Conservation (phyloP, 1,140 invertebrate species). For the Helicoverpa armigera region DNA sequence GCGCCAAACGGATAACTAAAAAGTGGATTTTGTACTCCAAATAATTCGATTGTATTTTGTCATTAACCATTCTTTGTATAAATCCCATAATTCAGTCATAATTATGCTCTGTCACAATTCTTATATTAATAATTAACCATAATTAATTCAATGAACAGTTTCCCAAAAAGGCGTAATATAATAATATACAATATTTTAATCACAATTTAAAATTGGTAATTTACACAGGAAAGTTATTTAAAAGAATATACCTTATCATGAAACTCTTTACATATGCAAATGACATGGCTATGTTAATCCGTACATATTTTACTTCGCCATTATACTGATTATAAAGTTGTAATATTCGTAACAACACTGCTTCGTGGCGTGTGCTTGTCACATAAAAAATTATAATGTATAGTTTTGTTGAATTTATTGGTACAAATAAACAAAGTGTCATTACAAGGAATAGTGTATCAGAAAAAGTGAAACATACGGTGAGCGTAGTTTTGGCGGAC, state of each 20-base stretch:
- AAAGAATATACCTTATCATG: constrained; percentile 38
- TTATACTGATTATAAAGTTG: constrained; percentile 49
- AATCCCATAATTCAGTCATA: no score
- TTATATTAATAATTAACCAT: no score
- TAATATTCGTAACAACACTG: constrained; percentile 34
- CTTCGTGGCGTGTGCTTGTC: constrained; percentile 20
- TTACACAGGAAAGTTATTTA: no score
- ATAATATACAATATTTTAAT: no score
- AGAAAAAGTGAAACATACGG: constrained; percentile 38
- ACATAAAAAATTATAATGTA: constrained; percentile 42
- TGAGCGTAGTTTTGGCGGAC: neutral
- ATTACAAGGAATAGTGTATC: constrained; percentile 9
- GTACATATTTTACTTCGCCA: constrained; percentile 41
- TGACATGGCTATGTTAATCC: constrained; percentile 36
- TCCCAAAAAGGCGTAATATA: neutral
- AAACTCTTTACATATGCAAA: constrained; percentile 38
- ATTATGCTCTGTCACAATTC: no score
- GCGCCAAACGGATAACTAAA: no score
- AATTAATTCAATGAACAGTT: no score
- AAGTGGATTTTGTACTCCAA: no score
- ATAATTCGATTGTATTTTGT: no score
- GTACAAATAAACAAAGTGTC: constrained; percentile 22
- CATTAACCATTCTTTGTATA: no score
- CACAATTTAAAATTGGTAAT: no score
- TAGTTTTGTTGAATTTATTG: constrained; percentile 45